phyloP scores from a whole-genome alignment of 2,888 invertebrate species.

The Sphaerophoria rueppellii region DNA sequence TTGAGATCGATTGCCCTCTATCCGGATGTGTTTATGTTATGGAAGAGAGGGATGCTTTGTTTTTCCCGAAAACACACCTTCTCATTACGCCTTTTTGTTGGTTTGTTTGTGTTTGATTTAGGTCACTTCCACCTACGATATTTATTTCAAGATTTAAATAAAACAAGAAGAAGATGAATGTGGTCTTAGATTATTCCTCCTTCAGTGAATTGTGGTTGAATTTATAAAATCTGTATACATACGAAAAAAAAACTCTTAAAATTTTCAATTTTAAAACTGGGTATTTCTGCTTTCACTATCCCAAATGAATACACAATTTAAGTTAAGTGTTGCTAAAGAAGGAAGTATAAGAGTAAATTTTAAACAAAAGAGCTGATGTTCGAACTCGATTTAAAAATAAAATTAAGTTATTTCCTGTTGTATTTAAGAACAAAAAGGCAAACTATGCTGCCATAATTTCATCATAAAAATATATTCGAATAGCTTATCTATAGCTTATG shows the following conservation, averaged over 20 bases:
- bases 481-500: no score
- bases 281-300: no score
- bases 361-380: neutral
- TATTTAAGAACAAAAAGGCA: no score
- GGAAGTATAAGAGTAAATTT: neutral
- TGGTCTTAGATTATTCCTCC: no score
- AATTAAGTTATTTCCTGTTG: neutral
- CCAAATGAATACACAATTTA: no score
- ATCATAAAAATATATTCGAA: no score
- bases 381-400: neutral
- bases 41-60: constrained; percentile 47
- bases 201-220: no score
- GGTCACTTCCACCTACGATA: constrained; percentile 4
- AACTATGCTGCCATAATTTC: no score
- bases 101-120: constrained; percentile 44
- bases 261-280: no score
- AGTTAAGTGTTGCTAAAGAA: no score
- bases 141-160: neutral
- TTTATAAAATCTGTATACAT: no score
- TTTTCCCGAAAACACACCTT: constrained; percentile 57
- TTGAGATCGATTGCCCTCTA: constrained; percentile 43
- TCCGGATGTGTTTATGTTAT: constrained; percentile 28
- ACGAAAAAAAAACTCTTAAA: no score
- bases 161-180: neutral
- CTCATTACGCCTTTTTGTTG: constrained; percentile 34